These are phyloP conservation scores for Varanus komodoensis DNA, from an alignment of 2,113 vertebrate genomes.

Conservation along the genomic window DNA sequence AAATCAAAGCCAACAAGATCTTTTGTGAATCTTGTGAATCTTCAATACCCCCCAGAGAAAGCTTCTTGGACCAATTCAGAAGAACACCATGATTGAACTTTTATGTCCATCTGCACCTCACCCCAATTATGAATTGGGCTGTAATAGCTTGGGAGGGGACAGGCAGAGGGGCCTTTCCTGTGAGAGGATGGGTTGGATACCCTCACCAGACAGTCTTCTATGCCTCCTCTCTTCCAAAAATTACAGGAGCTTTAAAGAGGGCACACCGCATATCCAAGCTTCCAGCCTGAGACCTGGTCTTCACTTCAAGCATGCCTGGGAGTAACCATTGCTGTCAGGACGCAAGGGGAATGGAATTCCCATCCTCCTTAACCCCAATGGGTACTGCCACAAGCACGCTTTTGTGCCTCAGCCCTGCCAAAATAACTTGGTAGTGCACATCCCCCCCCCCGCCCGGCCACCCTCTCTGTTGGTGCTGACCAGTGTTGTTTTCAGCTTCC, in stretches of 20 bases:
- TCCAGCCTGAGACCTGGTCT: background rate
- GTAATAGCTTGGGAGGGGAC: no score
- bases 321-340: background rate
- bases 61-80: background rate
- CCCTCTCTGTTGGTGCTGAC: no score
- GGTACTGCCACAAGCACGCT: background rate
- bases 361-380: background rate
- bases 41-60: no score
- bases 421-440: no score
- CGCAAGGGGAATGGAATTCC: background rate
- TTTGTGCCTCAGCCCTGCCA: no score
- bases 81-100: background rate
- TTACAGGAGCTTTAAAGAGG: background rate
- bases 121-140: background rate
- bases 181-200: no score
- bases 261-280: background rate
- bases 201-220: no score
- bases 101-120: background rate
- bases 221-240: no score
- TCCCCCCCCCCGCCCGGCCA: no score
- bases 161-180: no score
- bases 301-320: background rate
- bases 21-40: background rate
- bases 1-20: background rate
- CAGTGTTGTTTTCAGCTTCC: background rate